These are phyloP conservation scores for Amphiprion ocellaris DNA, from an alignment of 2,113 vertebrate genomes.

Conservation along the genomic window DNA sequence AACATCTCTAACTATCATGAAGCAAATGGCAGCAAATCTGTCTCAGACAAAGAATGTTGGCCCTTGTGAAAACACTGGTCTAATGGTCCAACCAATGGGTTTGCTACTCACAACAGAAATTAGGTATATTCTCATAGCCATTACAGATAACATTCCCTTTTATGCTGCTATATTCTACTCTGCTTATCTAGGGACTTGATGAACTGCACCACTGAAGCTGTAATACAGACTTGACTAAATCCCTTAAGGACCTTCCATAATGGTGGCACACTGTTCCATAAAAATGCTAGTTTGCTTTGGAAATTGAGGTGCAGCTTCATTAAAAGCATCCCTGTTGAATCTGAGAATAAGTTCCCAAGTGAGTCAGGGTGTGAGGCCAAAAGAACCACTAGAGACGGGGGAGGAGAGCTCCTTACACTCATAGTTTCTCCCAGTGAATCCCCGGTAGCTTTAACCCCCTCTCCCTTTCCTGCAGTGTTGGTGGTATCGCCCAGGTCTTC, in stretches of 20 bases:
- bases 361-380: slow-evolving; percentile 42
- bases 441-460: slow-evolving; percentile 19
- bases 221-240: slow-evolving; percentile 53
- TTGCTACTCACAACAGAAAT: background rate
- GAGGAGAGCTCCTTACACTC: background rate
- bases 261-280: slow-evolving; percentile 70
- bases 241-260: slow-evolving; percentile 69
- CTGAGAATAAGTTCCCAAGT: slow-evolving; percentile 67
- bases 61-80: background rate
- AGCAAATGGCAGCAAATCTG: slow-evolving; percentile 15
- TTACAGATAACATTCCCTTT: slow-evolving; percentile 18
- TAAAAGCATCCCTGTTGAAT: slow-evolving; percentile 73
- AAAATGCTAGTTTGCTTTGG: slow-evolving; percentile 73
- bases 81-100: background rate
- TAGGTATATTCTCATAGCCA: background rate
- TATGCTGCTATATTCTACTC: slow-evolving; percentile 26
- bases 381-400: slow-evolving; percentile 23
- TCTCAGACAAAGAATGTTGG: slow-evolving; percentile 3
- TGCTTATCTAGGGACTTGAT: slow-evolving; percentile 54
- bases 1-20: slow-evolving; percentile 6
- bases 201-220: slow-evolving; percentile 65
- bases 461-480: slow-evolving; percentile 35
- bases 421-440: slow-evolving; percentile 29
- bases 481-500: slow-evolving; percentile 59
- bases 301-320: slow-evolving; percentile 76